A percentile compares a stretch with the other conserved stretches of the same genome.
Conservation (phyloP, 2,797 vertebrate species). For the Schizopygopsis pylzovi region DNA sequence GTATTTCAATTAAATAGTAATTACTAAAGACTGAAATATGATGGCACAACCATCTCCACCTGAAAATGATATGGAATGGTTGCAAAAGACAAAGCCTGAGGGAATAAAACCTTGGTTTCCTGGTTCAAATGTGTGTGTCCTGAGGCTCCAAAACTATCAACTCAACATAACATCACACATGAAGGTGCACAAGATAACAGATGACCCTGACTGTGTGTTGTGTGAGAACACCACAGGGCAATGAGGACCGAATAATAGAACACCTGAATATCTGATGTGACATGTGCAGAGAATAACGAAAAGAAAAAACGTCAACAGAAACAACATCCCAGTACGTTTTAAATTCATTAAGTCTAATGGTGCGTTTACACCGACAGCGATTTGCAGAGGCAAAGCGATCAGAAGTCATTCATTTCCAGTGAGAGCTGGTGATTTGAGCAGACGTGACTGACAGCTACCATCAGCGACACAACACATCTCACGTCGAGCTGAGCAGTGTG, state of each 20-base stretch:
- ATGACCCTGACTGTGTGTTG: background rate
- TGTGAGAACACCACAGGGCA: background rate
- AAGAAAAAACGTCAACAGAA: background rate
- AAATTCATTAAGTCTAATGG: background rate
- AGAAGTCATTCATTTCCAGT: background rate
- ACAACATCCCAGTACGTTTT: background rate
- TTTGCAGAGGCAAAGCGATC: background rate
- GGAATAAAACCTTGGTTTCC: background rate
- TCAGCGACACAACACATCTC: background rate
- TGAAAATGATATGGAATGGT: background rate
- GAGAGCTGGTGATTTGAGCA: conserved; percentile 13
- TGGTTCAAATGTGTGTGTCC: background rate
- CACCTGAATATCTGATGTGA: background rate
- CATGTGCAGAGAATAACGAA: background rate
- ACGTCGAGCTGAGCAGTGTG: background rate
- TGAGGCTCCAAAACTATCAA: background rate
- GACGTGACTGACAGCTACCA: conserved; percentile 5
- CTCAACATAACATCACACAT: conserved; percentile 1
- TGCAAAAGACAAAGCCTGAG: background rate
- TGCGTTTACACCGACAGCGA: background rate
- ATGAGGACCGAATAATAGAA: background rate
- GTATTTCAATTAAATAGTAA: background rate
- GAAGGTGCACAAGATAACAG: conserved; percentile 1
- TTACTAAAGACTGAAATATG: background rate
- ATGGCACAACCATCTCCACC: background rate